A percentile compares a stretch with the other conserved stretches of the same genome.
Conservation (phyloP, 1,140 invertebrate species). For the Adelges cooleyi region DNA sequence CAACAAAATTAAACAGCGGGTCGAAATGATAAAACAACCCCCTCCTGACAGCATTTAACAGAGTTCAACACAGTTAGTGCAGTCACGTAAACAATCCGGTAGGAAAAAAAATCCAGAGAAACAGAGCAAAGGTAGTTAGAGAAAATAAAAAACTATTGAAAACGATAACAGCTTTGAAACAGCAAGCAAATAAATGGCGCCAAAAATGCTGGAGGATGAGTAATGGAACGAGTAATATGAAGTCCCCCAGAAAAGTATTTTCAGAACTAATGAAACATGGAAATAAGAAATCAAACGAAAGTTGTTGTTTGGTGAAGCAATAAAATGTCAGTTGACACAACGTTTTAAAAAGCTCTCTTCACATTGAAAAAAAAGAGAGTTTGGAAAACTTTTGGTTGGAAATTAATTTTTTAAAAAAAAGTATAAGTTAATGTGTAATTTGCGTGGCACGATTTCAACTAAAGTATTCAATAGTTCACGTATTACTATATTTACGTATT, state of each 20-base stretch:
- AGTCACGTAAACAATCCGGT: background rate
- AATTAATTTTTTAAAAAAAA: background rate
- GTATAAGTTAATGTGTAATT: background rate
- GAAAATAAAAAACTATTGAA: background rate
- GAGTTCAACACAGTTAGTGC: background rate
- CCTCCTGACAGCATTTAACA: background rate
- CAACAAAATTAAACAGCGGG: background rate
- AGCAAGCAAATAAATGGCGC: background rate
- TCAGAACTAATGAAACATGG: background rate
- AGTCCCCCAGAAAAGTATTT: background rate
- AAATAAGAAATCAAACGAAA: background rate
- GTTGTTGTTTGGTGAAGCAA: constrained; percentile 14
- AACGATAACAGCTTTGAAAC: background rate
- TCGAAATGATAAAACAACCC: background rate
- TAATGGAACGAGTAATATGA: background rate
- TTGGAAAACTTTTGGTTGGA: background rate
- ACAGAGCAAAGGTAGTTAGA: background rate
- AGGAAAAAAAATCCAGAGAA: background rate
- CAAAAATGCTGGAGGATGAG: background rate
- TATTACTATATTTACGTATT: too few relatives aligned
- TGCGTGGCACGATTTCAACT: background rate
- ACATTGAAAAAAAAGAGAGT: background rate
- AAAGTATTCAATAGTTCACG: background rate
- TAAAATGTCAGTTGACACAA: constrained; percentile 2
- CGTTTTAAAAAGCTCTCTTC: background rate